Evolutionary conservation across 2,113 vertebrate species (phyloP), one percentile per base, ranked within the genome.

Genomic region (Embiotoca jacksoni): DNA sequence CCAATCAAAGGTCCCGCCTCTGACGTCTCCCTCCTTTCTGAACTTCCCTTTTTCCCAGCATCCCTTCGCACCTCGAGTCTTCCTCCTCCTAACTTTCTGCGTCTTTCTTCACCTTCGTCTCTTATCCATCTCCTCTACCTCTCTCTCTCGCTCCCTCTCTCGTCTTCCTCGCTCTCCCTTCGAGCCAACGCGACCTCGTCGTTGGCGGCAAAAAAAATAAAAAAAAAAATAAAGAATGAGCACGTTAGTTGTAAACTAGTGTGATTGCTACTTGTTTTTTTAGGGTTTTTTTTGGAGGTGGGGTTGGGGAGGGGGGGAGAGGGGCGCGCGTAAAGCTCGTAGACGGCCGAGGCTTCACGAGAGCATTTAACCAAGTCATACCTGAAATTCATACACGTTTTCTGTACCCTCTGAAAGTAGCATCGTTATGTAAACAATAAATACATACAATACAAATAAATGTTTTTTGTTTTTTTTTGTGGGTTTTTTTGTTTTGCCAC

Each of bases 391-490:
- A 82, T 72, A 77, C 73, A 68, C 63, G 67, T 78, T 79, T 23
- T 85, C 85, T 86, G 94, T 94, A 95, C 95, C 94, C 93, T 95
- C 83, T 91, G 75, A 90, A 91, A 92, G 86, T 93, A 74, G 60
- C 90, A 84, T 91, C 85, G 41, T 82, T 89, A 90, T 93, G 95
- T 94, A 96, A 97, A 96, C 96, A 95, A 90, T 68, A 89, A 84
- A 89, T 81, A 85, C 75, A 87, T 72, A 82, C 58, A 84, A 87
- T n/a, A 86, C 62, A 60, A 70, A 85, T 64, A 67, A 63, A 90
- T 72, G 81, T 57, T 23, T 23, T 23, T 23, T 23, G 23, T 23
- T 23, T 23, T 23, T 23, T 23, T 23, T 23, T 23, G 23, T 23
- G 23, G 23, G 1, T 23, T 23, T 23, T 23, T 23, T 54, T 73